Evolutionary conservation across 2,888 invertebrate species (phyloP).

Genomic region (Chaitophorus viminalis): DNA sequence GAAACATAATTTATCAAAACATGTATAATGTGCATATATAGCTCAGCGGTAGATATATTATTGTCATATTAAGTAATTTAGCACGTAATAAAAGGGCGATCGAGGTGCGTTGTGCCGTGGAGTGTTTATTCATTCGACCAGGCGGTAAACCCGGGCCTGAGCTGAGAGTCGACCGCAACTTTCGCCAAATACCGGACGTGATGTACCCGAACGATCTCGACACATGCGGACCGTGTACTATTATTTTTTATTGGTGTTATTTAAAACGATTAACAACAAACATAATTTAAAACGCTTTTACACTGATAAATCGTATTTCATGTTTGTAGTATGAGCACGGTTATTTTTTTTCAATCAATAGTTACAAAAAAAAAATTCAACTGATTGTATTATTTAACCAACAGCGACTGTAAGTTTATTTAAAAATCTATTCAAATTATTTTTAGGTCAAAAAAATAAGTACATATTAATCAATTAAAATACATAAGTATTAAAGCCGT

Average conservation of each 20-base stretch:
- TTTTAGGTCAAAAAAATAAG: background rate
- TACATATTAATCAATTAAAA: too few species aligned
- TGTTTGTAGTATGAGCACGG: background rate
- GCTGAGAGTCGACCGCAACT: background rate
- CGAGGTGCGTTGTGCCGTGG: background rate
- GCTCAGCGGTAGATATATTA: background rate
- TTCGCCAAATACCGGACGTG: background rate
- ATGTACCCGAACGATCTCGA: background rate
- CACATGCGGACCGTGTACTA: background rate
- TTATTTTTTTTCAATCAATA: too few species aligned
- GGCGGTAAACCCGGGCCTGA: background rate
- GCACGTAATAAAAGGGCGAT: background rate
- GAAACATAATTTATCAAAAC: background rate
- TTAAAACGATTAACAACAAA: background rate
- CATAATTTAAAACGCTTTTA: background rate
- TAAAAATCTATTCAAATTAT: background rate
- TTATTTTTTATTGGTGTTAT: background rate
- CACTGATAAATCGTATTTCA: background rate
- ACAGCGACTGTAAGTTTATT: background rate
- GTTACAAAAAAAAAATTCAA: too few species aligned
- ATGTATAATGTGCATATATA: background rate
- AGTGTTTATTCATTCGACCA: background rate
- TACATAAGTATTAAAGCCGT: background rate
- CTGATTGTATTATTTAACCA: too few species aligned
- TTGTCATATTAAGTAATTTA: background rate